Evolutionary conservation across 2,113 vertebrate species (phyloP), one percentile per base, ranked within the genome.

Genomic region (Paraplagusia blochii): DNA sequence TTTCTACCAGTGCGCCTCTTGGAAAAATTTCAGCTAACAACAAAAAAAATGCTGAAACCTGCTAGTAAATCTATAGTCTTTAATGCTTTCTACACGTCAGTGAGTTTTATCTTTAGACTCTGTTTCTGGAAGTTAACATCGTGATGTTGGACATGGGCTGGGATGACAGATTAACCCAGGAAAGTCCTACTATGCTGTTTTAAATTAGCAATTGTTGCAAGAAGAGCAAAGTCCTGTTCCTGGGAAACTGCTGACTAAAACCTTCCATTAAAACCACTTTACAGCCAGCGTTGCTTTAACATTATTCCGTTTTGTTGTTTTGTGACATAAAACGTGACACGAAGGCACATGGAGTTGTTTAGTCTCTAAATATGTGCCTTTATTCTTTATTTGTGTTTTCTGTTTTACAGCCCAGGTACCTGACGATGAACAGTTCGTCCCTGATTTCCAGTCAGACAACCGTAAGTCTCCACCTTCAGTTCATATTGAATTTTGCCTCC

Each of bases 371-470:
- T 10, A 38, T 38, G 9, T 38, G 36, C 38, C 5, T 13, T 44
- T 44, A 10, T 9, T 2, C 2, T 15, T 44, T 3, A 40, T 57
- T 18, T 50, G n/a, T n/a, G n/a, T n/a, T 66, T 36, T 67, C 8
- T 43, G 0, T 1, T 54, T 6, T 42, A 83, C 65, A 74, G 96
- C 96, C 89, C 95, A 98, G 91, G 96, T 98, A 77, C 96, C 96
- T 0, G 96, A 98, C 66, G 95, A 98, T 22, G 96, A 98, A 77
- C 96, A 98, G 53, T 98, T 97, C 88, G 96, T 98, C 83, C 96
- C 96, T 72, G 96, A 98, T 91, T 98, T 98, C 88, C 95, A 95
- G 89, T 95, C 95, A 2, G 95, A 97, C 81, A 98, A 92, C 88
- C 84, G 96, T 98, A 86, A 98, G 96, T 97, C 90, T 75, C 66